Base-by-base conservation (phyloP, 2,797 vertebrate genomes). In the Acrossocheilus fasciatus region DNA sequence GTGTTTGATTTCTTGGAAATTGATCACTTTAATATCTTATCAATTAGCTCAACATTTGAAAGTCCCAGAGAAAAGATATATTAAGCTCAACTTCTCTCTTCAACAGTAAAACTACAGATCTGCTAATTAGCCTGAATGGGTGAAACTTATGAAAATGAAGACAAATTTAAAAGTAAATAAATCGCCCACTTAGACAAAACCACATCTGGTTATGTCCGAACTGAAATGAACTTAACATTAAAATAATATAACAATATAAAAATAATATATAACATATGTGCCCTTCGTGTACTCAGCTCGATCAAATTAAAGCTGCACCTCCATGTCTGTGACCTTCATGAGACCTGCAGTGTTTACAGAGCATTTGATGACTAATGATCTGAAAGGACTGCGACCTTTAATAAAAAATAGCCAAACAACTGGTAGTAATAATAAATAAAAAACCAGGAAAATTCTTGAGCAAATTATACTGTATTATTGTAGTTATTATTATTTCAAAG, bases 21-120 rank as follows among this genome's bases (percentile, higher is more conserved):
- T 4, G 10, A 11, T 54, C 9, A 4, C n/a, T 59, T 75, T 12
- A 39, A 79, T 69, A 74, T 88, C 20, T 68, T 57, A 82, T 73
- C 36, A 68, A 11, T 81, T 83, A 75, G 23, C 18, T 8, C 78
- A 73, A 77, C 45, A 41, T 81, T 85, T 68, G 75, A 84, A 64
- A 79, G n/a, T 39, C 15, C 34, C 18, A 3, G 4, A 69, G 8
- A 34, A 34, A 52, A 20, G 4, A 0, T 15, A 43, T 18, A 74
- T 47, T 74, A 47, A 74, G 72, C n/a, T 73, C 5, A 52, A 20
- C 26, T 6, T 52, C 10, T 34, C n/a, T 30, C n/a, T 54, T 36
- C 15, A 75, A 52, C 30, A 76, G 20, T 20, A 75, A 76, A 34
- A 20, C 17, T 50, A 74, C n/a, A 74, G 14, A 74, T 74, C 72